Percentiles rank a stretch among this genome's conserved stretches.
These are phyloP conservation scores for Erethizon dorsatum DNA, from an alignment of 2,797 vertebrate genomes.

Conservation along the genomic window DNA sequence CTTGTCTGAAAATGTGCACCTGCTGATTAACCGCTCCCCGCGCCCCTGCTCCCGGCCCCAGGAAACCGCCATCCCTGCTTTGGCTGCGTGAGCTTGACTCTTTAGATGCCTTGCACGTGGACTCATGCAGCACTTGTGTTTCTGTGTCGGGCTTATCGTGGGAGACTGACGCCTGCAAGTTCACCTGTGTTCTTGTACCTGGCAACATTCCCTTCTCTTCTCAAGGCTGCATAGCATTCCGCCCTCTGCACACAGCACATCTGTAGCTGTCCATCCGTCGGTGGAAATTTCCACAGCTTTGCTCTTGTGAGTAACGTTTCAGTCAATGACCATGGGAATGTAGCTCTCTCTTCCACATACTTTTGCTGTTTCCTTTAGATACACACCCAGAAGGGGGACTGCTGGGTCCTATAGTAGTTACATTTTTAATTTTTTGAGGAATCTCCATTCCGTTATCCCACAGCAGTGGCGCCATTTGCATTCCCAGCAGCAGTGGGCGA, in stretches of 20 bases:
- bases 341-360: neutral
- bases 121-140: neutral
- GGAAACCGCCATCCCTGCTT: accelerated
- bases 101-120: neutral
- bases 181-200: no score
- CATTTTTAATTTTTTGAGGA: neutral
- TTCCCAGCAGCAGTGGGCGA: neutral
- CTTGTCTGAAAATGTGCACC: neutral
- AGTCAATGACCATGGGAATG: neutral
- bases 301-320: neutral
- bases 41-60: neutral
- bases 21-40: neutral
- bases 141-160: neutral
- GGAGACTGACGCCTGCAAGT: neutral
- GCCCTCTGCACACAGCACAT: no score
- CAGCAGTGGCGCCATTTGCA: no score
- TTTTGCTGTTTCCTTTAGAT: accelerated
- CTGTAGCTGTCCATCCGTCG: neutral
- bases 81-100: neutral
- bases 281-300: neutral
- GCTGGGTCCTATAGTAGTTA: neutral
- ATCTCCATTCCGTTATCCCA: neutral
- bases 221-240: no score
- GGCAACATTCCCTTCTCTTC: no score
- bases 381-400: neutral